phyloP scores from a whole-genome alignment of 2,113 vertebrate species.

The Rostratula benghalensis region DNA sequence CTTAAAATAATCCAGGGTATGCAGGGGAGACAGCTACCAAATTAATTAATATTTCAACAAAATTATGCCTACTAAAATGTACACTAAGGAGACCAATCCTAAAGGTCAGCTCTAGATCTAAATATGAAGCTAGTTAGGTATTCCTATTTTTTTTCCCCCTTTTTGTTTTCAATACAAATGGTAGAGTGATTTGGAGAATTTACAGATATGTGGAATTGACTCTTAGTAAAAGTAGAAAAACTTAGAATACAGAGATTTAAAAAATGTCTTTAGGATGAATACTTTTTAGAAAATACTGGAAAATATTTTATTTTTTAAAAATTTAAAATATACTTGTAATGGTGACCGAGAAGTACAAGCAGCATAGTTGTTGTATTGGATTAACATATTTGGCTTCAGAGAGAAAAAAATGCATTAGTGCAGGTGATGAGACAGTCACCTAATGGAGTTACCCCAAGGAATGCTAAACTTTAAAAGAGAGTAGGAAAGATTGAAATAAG shows the following conservation, averaged over 20 bases:
- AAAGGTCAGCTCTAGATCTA: constrained; percentile 15
- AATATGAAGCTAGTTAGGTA: not conserved
- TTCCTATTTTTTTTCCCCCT: too few species aligned
- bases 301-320: not conserved
- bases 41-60: constrained; percentile 47
- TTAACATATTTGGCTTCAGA: not conserved
- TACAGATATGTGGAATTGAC: not conserved
- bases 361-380: not conserved
- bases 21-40: constrained; percentile 13
- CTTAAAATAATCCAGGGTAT: constrained; percentile 44
- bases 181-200: not conserved
- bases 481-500: not conserved
- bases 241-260: not conserved
- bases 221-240: not conserved
- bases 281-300: not conserved
- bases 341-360: not conserved
- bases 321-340: not conserved
- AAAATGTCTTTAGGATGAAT: not conserved
- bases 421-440: not conserved
- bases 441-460: not conserved
- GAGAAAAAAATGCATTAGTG: not conserved
- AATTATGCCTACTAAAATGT: constrained; percentile 27
- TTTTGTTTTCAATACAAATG: not conserved
- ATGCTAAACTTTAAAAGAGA: not conserved
- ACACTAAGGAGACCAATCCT: not conserved